phyloP scores from a whole-genome alignment of 2,888 invertebrate species.

The Biston betularia region DNA sequence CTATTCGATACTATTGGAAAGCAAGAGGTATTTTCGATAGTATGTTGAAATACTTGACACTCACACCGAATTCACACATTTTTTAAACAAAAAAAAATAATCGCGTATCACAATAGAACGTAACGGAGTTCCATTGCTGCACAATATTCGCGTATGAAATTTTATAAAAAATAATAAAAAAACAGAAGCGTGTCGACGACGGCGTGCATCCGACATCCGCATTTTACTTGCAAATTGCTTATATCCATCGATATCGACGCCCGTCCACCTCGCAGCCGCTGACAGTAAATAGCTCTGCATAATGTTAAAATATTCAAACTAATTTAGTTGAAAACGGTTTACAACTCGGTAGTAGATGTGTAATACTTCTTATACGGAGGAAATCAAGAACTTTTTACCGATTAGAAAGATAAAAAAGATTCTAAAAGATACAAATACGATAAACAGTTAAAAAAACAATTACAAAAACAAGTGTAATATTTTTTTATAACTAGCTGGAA shows the following conservation, averaged over 20 bases:
- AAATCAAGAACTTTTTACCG: not conserved
- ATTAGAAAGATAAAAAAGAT: not conserved
- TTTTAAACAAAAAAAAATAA: not conserved
- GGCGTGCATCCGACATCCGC: slow-evolving; percentile 70
- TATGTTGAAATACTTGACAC: no score
- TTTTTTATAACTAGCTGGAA: no score
- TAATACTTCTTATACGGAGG: not conserved
- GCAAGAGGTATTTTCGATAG: no score
- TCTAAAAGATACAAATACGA: not conserved
- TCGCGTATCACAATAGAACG: slow-evolving; percentile 47
- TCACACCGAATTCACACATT: no score
- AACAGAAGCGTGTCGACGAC: slow-evolving; percentile 57
- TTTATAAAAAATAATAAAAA: slow-evolving; percentile 68
- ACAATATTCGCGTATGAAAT: slow-evolving; percentile 67
- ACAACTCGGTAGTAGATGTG: not conserved
- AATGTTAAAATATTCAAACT: slow-evolving; percentile 41
- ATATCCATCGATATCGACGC: slow-evolving; percentile 74
- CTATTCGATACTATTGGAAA: no score
- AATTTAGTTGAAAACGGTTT: slow-evolving; percentile 31
- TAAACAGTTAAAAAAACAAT: no score
- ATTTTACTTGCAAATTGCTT: slow-evolving; percentile 85
- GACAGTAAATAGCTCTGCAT: slow-evolving; percentile 46
- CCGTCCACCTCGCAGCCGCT: slow-evolving; percentile 49
- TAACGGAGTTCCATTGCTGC: slow-evolving; percentile 43
- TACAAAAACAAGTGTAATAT: no score